These are phyloP conservation scores for Epizoanthus scotinus DNA, from an alignment of 92 coral and sea anemone genomes.

Conservation along the genomic window DNA sequence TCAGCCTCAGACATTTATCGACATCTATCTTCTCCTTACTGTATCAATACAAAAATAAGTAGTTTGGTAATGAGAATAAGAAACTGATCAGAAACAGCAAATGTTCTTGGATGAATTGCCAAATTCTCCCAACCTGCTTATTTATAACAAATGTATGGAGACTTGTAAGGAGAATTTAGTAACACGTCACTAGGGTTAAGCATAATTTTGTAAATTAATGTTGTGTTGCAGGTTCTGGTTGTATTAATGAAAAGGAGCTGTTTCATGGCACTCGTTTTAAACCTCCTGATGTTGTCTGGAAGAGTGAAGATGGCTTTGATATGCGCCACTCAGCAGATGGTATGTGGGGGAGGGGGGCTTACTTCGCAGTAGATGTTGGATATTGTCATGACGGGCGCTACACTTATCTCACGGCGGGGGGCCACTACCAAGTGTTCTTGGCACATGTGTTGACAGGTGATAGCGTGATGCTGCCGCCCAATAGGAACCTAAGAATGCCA, in stretches of 20 bases:
- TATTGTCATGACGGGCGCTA: constrained; percentile 59
- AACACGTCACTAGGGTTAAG: too few species aligned
- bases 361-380: constrained; percentile 75
- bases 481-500: constrained; percentile 54
- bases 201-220: too few species aligned
- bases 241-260: constrained; percentile 68
- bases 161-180: too few species aligned
- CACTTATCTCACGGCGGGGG: constrained; percentile 10
- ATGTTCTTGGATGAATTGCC: too few species aligned
- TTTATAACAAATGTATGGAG: too few species aligned
- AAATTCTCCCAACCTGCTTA: too few species aligned
- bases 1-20: too few species aligned
- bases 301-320: constrained; percentile 85
- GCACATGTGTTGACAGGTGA: constrained; percentile 83
- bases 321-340: constrained; percentile 80
- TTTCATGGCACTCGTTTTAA: constrained; percentile 77
- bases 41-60: too few species aligned
- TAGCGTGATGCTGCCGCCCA: constrained; percentile 43
- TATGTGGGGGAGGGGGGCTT: constrained; percentile 83
- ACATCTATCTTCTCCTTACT: too few species aligned
- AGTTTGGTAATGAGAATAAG: too few species aligned
- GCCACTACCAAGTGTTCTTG: constrained; percentile 59
- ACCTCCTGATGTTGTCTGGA: constrained; percentile 64
- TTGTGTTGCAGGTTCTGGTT: constrained; percentile 12
- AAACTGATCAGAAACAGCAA: too few species aligned